phyloP scores from a whole-genome alignment of 23 tunicate species.

The Halocynthia aurantium region DNA sequence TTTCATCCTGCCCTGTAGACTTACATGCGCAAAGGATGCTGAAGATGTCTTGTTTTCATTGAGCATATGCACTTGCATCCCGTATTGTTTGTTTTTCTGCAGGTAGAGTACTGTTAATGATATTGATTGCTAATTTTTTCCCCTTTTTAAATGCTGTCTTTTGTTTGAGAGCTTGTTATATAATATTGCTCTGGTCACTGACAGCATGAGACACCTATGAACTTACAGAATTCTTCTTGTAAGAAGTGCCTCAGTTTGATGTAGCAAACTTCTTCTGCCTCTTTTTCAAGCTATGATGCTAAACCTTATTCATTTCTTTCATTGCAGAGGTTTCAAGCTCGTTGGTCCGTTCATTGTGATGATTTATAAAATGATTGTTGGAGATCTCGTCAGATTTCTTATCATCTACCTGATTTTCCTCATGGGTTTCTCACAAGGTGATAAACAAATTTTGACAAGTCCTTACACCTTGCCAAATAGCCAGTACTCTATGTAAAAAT shows the following conservation, averaged over 20 bases:
- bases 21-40: constrained; percentile 54
- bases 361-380: constrained; percentile 84
- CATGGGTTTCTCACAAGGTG: constrained; percentile 90
- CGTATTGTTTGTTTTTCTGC: constrained; percentile 84
- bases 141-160: not conserved
- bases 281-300: not conserved
- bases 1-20: constrained; percentile 56
- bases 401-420: constrained; percentile 69
- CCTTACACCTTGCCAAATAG: too few relatives aligned
- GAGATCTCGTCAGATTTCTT: constrained; percentile 79
- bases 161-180: not conserved
- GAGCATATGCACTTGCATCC: constrained; percentile 66
- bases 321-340: constrained; percentile 79
- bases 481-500: too few relatives aligned
- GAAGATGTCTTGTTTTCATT: constrained; percentile 73
- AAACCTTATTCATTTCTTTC: not conserved
- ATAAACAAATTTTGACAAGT: not conserved
- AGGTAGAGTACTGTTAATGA: constrained; percentile 23
- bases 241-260: too few relatives aligned
- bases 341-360: constrained; percentile 85
- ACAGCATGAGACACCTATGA: too few relatives aligned
- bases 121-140: not conserved
- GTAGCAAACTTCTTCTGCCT: not conserved
- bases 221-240: too few relatives aligned
- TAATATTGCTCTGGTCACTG: not conserved